Evolutionary conservation across 2,113 vertebrate genomes (phyloP), one percentile per base, ranked within the genome.

Genomic region (Acrocephalus arundinaceus): DNA sequence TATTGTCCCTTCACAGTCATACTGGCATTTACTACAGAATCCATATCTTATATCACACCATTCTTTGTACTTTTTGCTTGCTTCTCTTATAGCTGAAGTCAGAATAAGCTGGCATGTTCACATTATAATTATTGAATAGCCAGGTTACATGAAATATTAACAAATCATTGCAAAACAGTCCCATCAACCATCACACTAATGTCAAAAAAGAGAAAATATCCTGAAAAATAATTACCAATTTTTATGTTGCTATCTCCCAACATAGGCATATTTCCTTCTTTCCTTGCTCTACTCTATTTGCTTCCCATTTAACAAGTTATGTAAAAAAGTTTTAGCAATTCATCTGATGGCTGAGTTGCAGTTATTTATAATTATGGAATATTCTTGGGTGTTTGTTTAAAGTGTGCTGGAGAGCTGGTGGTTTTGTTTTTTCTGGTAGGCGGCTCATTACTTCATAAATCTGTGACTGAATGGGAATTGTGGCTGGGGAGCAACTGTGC

Each of bases 401-500:
- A 96, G 70, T 62, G 51, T 92, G 76, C 89, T 95, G 90, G 81
- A 85, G 81, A 96, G 90, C 87, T 91, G 90, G 91, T 97, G 94
- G 66, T 65, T 85, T 90, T 96, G 92, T 95, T 95, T 96, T 93
- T 97, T 97, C 93, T 95, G 92, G 96, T 97, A 95, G 97, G 96
- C 91, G 74, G 96, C 90, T 97, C 97, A 96, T 97, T 96, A 97
- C 97, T 98, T 97, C 97, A 97, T 98, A 96, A 97, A 98, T 97
- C 96, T 97, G 97, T 94, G 90, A 82, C 87, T 92, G 96, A 95
- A 94, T 93, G 93, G 93, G 96, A 94, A 96, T 95, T 94, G 97
- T 96, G 95, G 93, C 39, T 63, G 81, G 96, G 92, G 96, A 97
- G 95, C 83, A 89, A 85, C 96, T 46, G 78, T 95, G 96, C 96